These are phyloP conservation scores for Helogale parvula DNA, from an alignment of 2,113 vertebrate genomes.

Conservation along the genomic window DNA sequence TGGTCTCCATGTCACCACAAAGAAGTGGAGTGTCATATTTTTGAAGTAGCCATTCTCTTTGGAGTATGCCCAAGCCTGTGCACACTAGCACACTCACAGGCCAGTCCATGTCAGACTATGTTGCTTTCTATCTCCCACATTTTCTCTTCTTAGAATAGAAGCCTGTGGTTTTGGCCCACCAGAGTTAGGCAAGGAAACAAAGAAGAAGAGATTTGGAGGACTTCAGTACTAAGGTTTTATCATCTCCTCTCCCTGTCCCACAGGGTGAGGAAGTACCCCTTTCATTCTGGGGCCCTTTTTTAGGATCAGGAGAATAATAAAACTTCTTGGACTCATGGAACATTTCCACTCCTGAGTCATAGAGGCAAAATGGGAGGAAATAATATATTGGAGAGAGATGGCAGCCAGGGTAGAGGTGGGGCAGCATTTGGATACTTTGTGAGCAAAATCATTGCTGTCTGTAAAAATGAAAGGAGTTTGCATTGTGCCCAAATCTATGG, in stretches of 20 bases:
- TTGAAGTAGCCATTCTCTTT: neutral
- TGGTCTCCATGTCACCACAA: neutral
- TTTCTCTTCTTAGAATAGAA: neutral
- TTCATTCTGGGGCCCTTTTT: conserved; percentile 11
- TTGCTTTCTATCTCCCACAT: neutral
- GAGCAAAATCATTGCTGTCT: neutral
- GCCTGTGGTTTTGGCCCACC: neutral
- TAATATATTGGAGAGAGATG: conserved; percentile 1
- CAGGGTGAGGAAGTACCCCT: neutral
- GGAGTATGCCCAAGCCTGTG: neutral
- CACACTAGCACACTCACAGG: accelerated
- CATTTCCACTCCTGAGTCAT: neutral
- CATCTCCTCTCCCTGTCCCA: neutral
- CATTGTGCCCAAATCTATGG: neutral
- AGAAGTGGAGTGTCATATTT: neutral
- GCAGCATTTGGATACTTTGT: neutral
- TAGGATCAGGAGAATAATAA: neutral
- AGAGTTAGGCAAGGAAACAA: neutral
- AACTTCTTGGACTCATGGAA: neutral
- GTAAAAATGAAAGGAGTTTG: conserved; percentile 52
- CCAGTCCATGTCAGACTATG: neutral
- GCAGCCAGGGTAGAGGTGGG: neutral
- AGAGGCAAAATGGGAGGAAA: neutral
- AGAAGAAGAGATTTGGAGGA: neutral
- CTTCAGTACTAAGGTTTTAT: neutral